These are phyloP conservation scores for Pelecanoides urinatrix DNA, from an alignment of 2,113 vertebrate species.

Conservation along the genomic window DNA sequence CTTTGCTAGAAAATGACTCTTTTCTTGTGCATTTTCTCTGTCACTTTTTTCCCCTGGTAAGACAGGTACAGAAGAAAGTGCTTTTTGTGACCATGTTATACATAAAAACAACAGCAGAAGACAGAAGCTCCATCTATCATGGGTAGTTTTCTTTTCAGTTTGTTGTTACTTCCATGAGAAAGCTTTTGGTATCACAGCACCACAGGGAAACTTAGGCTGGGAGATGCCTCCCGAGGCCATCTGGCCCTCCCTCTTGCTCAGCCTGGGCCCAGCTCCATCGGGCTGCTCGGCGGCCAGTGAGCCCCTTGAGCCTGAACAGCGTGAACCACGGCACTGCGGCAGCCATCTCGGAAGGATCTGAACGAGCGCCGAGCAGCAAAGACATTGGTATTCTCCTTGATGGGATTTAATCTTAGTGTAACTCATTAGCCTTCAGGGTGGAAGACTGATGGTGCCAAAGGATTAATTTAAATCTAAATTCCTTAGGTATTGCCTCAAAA, in stretches of 20 bases:
- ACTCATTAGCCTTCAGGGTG: neutral
- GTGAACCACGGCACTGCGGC: accelerated
- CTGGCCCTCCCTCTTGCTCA: neutral
- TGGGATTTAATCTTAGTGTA: conserved; percentile 3
- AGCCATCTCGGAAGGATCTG: neutral
- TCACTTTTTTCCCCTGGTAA: neutral
- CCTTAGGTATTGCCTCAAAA: neutral
- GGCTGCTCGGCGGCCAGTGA: neutral
- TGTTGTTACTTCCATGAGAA: neutral
- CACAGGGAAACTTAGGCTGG: neutral
- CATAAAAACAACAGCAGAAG: neutral
- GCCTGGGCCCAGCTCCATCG: accelerated
- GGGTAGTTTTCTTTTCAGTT: neutral
- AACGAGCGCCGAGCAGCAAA: neutral
- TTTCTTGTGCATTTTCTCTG: neutral
- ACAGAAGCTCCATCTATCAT: neutral
- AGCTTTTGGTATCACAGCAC: neutral
- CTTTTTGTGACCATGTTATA: neutral
- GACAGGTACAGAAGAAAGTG: neutral
- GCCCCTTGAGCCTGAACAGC: neutral
- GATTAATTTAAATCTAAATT: conserved; percentile 22
- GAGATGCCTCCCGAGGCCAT: neutral
- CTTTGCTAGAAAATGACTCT: neutral
- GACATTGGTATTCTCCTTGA: neutral
- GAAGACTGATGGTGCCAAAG: neutral